A percentile compares a stretch with the other conserved stretches of the same genome.
Conservation (phyloP, 2,888 invertebrate genomes). For the Mesochorus sp. region DNA sequence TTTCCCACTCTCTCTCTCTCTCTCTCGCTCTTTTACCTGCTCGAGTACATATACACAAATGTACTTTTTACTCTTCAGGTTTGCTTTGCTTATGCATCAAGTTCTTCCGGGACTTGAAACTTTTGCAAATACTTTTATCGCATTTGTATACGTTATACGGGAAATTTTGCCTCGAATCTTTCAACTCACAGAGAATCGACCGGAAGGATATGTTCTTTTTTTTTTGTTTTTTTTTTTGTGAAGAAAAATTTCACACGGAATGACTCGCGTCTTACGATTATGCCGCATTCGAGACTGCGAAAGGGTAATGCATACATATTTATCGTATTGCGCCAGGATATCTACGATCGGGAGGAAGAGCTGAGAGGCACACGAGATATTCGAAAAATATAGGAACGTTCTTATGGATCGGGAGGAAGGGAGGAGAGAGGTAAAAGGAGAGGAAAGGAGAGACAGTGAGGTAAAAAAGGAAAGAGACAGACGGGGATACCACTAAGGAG, state of each 20-base stretch:
- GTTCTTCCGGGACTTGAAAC: constrained; percentile 27
- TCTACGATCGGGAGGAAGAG: constrained; percentile 48
- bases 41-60: not conserved
- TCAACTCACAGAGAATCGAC: too few species aligned
- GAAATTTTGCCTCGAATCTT: too few species aligned
- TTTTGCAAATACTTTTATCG: too few species aligned
- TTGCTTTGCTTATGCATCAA: constrained; percentile 32
- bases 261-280: not conserved
- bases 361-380: constrained; percentile 42
- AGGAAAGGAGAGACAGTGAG: not conserved
- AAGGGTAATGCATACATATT: constrained; percentile 50
- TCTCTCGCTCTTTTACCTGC: too few species aligned
- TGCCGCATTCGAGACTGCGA: not conserved
- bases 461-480: not conserved
- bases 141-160: too few species aligned
- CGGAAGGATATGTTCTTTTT: too few species aligned
- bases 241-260: not conserved
- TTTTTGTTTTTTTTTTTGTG: too few species aligned
- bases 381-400: constrained; percentile 9
- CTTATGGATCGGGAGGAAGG: not conserved
- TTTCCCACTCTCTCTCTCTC: not conserved
- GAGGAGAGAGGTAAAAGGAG: not conserved
- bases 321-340: constrained; percentile 48
- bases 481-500: constrained; percentile 22
- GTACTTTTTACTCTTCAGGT: not conserved